Base-by-base conservation (phyloP, 2,797 vertebrate genomes). In the Apodemus agrarius region DNA sequence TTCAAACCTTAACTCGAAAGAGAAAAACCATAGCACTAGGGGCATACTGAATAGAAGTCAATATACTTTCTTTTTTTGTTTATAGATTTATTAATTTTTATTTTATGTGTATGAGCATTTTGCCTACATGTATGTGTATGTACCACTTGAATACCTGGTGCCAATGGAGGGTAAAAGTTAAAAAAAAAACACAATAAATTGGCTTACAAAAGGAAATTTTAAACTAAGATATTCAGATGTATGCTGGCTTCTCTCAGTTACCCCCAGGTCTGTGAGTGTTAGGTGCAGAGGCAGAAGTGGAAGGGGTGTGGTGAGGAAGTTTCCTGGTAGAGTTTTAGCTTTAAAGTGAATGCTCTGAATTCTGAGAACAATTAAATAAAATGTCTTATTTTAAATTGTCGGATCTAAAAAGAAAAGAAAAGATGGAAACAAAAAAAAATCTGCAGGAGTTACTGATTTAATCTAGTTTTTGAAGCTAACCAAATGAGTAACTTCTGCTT, bases 331-430 rank as follows among this genome's bases (percentile, higher is more conserved):
- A n/a, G 43, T 63, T 6, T 78, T 87, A 94, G 26, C 43, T 17
- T 96, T 89, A 81, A 88, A 92, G 93, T 78, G 24, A 54, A 40
- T 19, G 63, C 9, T 63, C 22, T 82, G 37, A 11, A 31, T 93
- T 97, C 46, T 24, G 49, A 94, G 82, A 52, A 94, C 29, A 93
- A 89, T 63, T 95, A 90, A 76, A 75, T 65, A 54, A 61, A 94
- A 17, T 69, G 92, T 59, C 43, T 79, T 65, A 90, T 75, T 83
- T 97, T 90, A 96, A 91, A 22, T 29, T 46, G 3, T 74, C n/a
- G 37, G 19, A 49, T 82, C 31, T 52, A 40, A 89, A 54, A 91
- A 54, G 85, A 17, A 87, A 54, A 91, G 54, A 94, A 34, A 31
- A 14, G 31, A 65, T 4, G 13, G 13, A 34, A 31, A 67, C 29